These are phyloP conservation scores for Cherax quadricarinatus DNA, from an alignment of 1,140 invertebrate species.

Conservation along the genomic window DNA sequence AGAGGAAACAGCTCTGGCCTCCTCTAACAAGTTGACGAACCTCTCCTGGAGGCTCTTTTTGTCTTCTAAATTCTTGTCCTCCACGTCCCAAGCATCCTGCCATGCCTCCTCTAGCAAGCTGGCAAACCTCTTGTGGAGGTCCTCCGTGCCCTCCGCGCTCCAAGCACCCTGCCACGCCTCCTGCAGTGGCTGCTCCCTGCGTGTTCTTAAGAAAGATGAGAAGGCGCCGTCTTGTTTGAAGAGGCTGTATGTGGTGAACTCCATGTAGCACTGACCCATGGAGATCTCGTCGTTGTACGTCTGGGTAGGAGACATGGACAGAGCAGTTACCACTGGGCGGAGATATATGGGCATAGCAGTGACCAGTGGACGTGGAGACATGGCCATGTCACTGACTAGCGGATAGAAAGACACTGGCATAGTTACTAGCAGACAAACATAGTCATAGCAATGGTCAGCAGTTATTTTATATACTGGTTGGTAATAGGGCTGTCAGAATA, in stretches of 20 bases:
- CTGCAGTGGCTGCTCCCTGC: neutral
- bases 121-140: neutral
- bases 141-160: neutral
- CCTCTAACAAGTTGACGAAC: neutral
- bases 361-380: neutral
- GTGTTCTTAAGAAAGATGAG: slow-evolving; percentile 25
- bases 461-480: too few species aligned
- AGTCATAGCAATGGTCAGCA: too few species aligned
- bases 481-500: too few species aligned
- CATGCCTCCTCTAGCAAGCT: neutral
- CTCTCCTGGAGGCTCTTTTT: neutral
- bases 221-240: slow-evolving; percentile 67
- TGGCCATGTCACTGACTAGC: neutral
- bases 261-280: slow-evolving; percentile 72
- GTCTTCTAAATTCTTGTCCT: neutral
- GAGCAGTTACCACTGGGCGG: neutral
- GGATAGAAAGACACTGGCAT: neutral
- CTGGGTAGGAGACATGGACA: neutral
- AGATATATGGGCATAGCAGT: neutral
- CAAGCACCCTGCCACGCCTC: neutral
- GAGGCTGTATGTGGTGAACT: slow-evolving; percentile 67
- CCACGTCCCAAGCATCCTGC: neutral
- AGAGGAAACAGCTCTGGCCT: neutral
- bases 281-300: slow-evolving; percentile 50
- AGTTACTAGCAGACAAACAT: neutral